phyloP scores from a whole-genome alignment of 1,140 invertebrate species.

The Drosophila aff. region DNA sequence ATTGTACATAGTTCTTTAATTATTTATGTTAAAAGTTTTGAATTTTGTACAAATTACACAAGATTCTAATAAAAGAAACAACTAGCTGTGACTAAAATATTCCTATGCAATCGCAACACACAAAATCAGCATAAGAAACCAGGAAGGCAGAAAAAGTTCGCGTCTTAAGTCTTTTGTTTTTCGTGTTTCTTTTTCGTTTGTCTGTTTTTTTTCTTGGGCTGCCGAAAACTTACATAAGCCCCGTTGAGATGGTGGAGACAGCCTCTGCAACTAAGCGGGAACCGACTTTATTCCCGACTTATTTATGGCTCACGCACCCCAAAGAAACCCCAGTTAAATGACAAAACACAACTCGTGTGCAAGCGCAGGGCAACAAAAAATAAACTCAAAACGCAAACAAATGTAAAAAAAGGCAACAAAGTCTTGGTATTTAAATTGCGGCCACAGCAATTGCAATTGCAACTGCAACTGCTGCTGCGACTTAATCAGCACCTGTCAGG shows the following conservation, averaged over 20 bases:
- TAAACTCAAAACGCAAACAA: too few relatives aligned
- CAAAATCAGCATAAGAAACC: not conserved
- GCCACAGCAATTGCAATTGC: slow-evolving; percentile 30
- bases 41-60: too few relatives aligned
- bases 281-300: slow-evolving; percentile 26
- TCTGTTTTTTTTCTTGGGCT: not conserved
- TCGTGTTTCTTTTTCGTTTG: not conserved
- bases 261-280: not conserved
- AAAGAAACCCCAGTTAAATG: slow-evolving; percentile 28
- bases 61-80: too few relatives aligned
- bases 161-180: slow-evolving; percentile 73
- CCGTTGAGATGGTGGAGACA: slow-evolving; percentile 4
- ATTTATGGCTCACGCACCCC: slow-evolving; percentile 62
- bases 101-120: too few relatives aligned
- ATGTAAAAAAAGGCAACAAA: slow-evolving; percentile 7
- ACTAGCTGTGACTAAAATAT: too few relatives aligned
- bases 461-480: slow-evolving; percentile 31
- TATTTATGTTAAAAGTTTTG: not conserved
- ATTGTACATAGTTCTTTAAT: not conserved
- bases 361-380: not conserved
- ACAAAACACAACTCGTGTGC: slow-evolving; percentile 34
- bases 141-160: slow-evolving; percentile 51
- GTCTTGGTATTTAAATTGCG: slow-evolving; percentile 45
- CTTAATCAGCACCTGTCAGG: slow-evolving; percentile 79
- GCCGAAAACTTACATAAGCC: slow-evolving; percentile 29